phyloP scores from a whole-genome alignment of 1,140 invertebrate genomes.

The Dryas iulia region DNA sequence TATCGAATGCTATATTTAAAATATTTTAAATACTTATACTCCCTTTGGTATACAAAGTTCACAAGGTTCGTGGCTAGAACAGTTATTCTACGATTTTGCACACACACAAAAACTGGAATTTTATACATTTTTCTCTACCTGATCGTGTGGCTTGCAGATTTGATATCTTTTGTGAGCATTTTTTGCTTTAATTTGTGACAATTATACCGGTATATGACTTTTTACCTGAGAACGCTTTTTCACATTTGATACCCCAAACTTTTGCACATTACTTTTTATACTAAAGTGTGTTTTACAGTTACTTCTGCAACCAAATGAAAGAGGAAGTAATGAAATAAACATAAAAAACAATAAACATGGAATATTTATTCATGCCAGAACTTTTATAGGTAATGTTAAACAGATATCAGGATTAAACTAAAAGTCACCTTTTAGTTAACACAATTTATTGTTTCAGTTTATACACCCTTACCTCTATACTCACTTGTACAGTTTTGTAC shows the following conservation, averaged over 20 bases:
- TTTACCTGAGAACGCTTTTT: slow-evolving; percentile 73
- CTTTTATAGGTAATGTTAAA: too few species aligned
- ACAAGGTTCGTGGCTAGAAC: slow-evolving; percentile 29
- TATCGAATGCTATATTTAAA: too few species aligned
- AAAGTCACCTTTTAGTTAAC: too few species aligned
- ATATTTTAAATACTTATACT: too few species aligned
- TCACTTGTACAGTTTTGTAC: too few species aligned
- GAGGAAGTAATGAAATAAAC: too few species aligned
- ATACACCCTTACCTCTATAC: too few species aligned
- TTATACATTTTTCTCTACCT: slow-evolving; percentile 70
- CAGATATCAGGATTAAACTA: too few species aligned
- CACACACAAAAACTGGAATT: slow-evolving; percentile 67
- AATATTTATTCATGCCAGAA: too few species aligned
- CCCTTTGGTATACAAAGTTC: background rate
- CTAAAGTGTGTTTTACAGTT: background rate
- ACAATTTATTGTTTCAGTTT: too few species aligned
- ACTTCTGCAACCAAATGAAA: background rate
- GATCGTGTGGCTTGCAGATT: slow-evolving; percentile 80
- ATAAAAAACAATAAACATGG: too few species aligned
- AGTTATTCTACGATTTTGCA: slow-evolving; percentile 74
- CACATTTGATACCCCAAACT: slow-evolving; percentile 48
- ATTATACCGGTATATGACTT: slow-evolving; percentile 80
- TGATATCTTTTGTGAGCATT: slow-evolving; percentile 75
- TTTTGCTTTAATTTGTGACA: slow-evolving; percentile 81
- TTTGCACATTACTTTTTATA: slow-evolving; percentile 69